Base-by-base conservation (phyloP, 2,113 vertebrate genomes). In the Sprattus sprattus region DNA sequence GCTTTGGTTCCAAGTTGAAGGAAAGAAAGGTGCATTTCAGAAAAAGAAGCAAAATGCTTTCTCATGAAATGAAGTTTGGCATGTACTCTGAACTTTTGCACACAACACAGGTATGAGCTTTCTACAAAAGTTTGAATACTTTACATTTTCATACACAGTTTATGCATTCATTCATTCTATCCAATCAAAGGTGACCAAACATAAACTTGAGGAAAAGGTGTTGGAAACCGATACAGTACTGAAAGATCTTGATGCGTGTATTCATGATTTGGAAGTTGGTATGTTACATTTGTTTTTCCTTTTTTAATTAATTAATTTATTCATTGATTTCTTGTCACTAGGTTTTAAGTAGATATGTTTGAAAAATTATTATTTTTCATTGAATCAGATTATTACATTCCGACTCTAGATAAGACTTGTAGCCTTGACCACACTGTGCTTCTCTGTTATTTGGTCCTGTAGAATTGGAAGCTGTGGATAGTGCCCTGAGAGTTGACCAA, bases 61-160 rank as follows among this genome's bases (percentile, higher is more conserved):
- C 90, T 0, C 94, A 95, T 87, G 92, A 94, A 86, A 94, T 93
- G 92, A 95, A 95, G 87, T 89, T 89, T 81, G 88, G 28, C 22
- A 81, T 95, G 83, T 95, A 95, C 81, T 87, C 92, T 0, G 67
- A 92, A 6, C 87, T 95, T 9, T 78, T 91, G 10, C 89, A 87
- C 47, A 85, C 92, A 2, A 89, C 90, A 87, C 78, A 82, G 92
- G 94, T 95, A 87, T 90, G 85, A 86, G 13, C 22, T n/a, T 45
- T 67, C 47, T 39, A 60, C 18, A 22, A 18, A 60, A 22, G 6
- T 22, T 22, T 20, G 11, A 49, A 49, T 11, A 11, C 13, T 49
- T 49, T 49, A 49, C 47, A 10, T 11, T 49, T 7, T 49, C 13
- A 49, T 11, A 11, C 47, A 49, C 47, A 49, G 5, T 47, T 7